Base-by-base conservation (phyloP, 2,888 invertebrate species). In the Tanytarsus gracilentus region DNA sequence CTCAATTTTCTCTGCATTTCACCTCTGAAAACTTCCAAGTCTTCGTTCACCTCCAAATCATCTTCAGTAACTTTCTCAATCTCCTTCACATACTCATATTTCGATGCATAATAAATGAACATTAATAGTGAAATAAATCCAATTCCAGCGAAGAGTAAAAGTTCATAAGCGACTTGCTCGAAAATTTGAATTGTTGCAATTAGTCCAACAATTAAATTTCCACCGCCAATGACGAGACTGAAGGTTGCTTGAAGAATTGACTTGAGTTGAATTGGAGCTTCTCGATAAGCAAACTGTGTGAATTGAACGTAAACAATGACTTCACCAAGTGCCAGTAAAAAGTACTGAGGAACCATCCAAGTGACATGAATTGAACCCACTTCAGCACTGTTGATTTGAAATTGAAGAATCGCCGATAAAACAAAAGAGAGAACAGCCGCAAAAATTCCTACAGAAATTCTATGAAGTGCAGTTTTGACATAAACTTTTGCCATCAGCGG, bases 161-260 rank as follows among this genome's bases (percentile, higher is more conserved):
- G 23, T 11, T 44, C 44, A 23, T 44, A 44, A 44, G 44, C 44
- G 21, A 44, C 23, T 23, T 18, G 23, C 2, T 44, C 44, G 9
- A 44, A 44, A 11, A 44, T 44, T 23, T 44, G 11, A 2, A 11
- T 44, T 9, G 44, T 23, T 21, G 44, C 44, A 21, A 44, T 44
- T 5, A 44, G n/a, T 18, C 21, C 44, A 5, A 44, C 44, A 44
- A 44, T 44, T 18, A 44, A 44, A 23, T 44, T 44, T 44, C 44
- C 44, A 44, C 44, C 44, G 9, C 44, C 44, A 9, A 44, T 44
- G 11, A 44, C 18, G 21, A 44, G 18, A 11, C 21, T 23, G 44
- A 44, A 44, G 9, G 23, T 23, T 18, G 44, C 44, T 44, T 44
- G 44, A 2, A 44, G 23, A 11, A 44, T 23, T 44, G 44, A 44